These are phyloP conservation scores for Amphiura filiformis DNA, from an alignment of 35 echinoderm and acorn worm species.

Conservation along the genomic window DNA sequence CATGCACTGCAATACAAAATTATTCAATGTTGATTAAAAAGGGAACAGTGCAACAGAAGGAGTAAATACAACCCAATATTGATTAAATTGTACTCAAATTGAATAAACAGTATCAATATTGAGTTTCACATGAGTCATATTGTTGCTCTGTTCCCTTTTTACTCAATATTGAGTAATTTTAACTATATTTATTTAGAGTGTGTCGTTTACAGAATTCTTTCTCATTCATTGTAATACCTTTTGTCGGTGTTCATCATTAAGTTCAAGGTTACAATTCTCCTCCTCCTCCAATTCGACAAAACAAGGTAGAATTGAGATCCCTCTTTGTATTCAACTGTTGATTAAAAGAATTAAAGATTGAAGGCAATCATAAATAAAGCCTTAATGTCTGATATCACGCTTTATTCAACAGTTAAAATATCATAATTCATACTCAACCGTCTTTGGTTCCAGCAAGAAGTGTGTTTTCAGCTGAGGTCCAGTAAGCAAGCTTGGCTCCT, in stretches of 20 bases:
- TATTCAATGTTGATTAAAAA: too few relatives aligned
- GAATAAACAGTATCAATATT: background rate
- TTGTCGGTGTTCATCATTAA: background rate
- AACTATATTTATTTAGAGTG: background rate
- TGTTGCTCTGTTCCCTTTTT: too few relatives aligned
- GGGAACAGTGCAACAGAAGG: background rate
- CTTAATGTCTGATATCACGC: too few relatives aligned
- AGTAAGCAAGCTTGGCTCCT: background rate
- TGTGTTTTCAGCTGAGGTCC: background rate
- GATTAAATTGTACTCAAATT: too few relatives aligned
- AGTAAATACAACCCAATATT: too few relatives aligned
- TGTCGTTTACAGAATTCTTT: background rate
- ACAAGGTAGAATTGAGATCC: background rate
- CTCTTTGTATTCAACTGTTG: too few relatives aligned
- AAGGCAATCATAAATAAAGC: too few relatives aligned
- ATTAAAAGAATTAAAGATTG: too few relatives aligned
- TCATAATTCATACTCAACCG: too few relatives aligned
- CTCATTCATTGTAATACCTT: background rate
- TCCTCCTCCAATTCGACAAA: background rate
- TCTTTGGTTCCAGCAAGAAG: background rate
- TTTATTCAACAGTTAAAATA: too few relatives aligned
- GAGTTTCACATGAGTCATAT: background rate
- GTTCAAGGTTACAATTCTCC: background rate
- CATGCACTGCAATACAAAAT: too few relatives aligned
- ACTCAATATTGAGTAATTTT: background rate